Conservation (phyloP, 2,797 vertebrate genomes). For the Psittacula echo region DNA sequence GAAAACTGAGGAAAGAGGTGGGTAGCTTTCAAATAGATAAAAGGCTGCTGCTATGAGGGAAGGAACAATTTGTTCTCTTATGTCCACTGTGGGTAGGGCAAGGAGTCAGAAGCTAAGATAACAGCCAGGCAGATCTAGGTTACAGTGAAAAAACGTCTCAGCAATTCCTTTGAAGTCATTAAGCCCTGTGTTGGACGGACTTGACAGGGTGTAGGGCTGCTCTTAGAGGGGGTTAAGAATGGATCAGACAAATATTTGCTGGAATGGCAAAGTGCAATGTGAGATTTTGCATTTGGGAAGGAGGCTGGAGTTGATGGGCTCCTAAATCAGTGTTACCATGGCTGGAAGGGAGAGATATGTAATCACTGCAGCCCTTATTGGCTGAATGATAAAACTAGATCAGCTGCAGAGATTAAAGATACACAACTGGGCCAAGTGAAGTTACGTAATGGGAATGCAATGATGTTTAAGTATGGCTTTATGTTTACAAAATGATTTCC, state of each 20-base stretch:
- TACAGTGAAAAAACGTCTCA: not conserved
- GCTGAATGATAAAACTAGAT: not conserved
- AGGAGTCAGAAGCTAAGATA: slow-evolving; percentile 16
- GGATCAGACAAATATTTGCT: not conserved
- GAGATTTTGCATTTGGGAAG: not conserved
- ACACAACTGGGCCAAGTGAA: slow-evolving; percentile 17
- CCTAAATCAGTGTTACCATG: not conserved
- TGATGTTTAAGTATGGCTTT: slow-evolving; percentile 7
- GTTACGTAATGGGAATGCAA: slow-evolving; percentile 31
- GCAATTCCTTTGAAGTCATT: not conserved
- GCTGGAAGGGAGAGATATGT: not conserved
- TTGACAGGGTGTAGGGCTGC: not conserved
- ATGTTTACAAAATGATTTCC: slow-evolving; percentile 36
- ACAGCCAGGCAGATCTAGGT: slow-evolving; percentile 3
- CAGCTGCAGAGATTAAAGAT: slow-evolving; percentile 36
- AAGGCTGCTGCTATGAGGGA: slow-evolving; percentile 13
- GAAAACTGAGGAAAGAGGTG: not conserved
- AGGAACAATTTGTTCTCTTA: slow-evolving; percentile 17
- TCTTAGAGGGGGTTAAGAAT: not conserved
- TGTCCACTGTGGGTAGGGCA: not conserved
- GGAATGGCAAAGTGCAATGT: not conserved
- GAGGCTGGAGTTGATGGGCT: not conserved
- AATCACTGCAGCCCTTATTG: not conserved
- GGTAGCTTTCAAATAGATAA: not conserved
- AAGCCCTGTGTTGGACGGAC: not conserved